Evolutionary conservation across 2,888 invertebrate genomes (phyloP), one percentile per base, ranked within the genome.

Genomic region (Caenorhabditis japonica): DNA sequence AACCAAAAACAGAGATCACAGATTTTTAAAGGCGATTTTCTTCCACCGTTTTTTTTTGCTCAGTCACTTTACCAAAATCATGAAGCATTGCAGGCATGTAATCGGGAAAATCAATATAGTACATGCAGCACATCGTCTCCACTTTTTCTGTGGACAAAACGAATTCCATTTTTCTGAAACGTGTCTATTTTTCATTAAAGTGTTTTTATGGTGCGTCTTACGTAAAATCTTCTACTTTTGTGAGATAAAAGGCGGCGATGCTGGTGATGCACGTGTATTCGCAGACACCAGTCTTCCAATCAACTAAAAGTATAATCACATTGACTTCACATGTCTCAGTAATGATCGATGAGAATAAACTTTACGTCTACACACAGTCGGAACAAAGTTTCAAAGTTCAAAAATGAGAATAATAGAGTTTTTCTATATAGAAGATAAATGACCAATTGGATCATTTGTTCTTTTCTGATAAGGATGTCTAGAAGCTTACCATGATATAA

Each of bases 61-160:
- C 51, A 3, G 51, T 39, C 33, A 58, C 27, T n/a, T 61, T 33
- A 13, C 61, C 49, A 13, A 61, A 70, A 38, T 70, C 61, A 12
- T 60, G 58, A 15, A 71, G 62, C 58, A 71, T 62, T 21, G 71
- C 71, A 7, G 71, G 71, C 12, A 53, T 53, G 41, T 62, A 71
- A 10, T 71, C 71, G 4, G 51, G 4, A 25, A 59, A 23, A 30
- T 70, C 51, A 17, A 70, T 55, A 19, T 23, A 62, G 25, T 71
- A 52, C 71, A 71, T 62, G 19, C 71, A 71, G 36, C 62, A 58
- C 71, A 71, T 71, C 10, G 71, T 72, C 49, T 72, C 72, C 36
- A 27, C 30, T 19, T 33, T 34, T 44, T 64, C 61, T 3, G 53
- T 47, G 19, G 72, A 72, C 21, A 72, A 17, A 0, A 72, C 64